Evolutionary conservation across 2,113 vertebrate species (phyloP).

Genomic region (Hemiscyllium ocellatum): DNA sequence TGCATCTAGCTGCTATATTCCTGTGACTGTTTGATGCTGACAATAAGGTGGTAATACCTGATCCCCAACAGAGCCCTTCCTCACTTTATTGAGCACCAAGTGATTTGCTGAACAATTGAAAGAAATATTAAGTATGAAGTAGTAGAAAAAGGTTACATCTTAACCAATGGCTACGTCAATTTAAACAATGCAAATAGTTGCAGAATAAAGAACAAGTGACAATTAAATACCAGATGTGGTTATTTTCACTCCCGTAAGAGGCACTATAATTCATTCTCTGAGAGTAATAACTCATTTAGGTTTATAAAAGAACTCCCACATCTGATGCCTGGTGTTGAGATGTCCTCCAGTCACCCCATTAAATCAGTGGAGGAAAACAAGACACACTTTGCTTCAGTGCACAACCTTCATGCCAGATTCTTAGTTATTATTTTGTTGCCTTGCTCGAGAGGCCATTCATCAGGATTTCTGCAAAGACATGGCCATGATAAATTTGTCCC

Average conservation of each 20-base stretch:
- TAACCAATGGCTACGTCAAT: not conserved
- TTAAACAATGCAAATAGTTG: not conserved
- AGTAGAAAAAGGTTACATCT: not conserved
- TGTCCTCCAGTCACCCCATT: not conserved
- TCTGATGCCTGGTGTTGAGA: not conserved
- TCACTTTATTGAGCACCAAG: not conserved
- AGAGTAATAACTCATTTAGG: not conserved
- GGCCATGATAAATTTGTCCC: not conserved
- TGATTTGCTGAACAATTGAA: not conserved
- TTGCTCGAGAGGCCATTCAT: constrained; percentile 10
- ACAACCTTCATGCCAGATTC: not conserved
- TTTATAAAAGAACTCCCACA: not conserved
- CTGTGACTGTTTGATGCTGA: not conserved
- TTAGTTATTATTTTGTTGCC: not conserved
- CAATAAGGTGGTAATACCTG: not conserved
- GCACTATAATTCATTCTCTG: not conserved
- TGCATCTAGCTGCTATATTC: not conserved
- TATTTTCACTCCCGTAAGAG: not conserved
- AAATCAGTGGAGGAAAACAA: constrained; percentile 1
- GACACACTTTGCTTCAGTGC: not conserved
- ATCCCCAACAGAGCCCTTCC: not conserved
- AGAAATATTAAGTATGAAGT: not conserved
- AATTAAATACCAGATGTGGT: not conserved
- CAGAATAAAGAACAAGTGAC: not conserved
- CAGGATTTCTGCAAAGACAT: not conserved